These are phyloP conservation scores for Cryptops parisi DNA, from an alignment of 2,888 invertebrate species.

Conservation along the genomic window DNA sequence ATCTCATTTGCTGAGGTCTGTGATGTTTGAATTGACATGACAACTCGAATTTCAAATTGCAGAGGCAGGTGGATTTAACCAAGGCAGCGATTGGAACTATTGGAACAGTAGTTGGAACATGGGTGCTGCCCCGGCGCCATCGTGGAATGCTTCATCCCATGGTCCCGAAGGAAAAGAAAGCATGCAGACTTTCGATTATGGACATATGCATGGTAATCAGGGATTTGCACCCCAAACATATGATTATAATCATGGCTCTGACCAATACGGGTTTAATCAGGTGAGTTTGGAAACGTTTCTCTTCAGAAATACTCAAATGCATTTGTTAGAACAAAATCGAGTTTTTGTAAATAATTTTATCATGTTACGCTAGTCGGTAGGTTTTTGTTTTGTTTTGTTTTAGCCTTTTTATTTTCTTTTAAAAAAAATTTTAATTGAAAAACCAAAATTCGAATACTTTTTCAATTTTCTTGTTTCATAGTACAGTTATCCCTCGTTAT, in stretches of 20 bases:
- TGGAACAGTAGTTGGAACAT: constrained; percentile 17
- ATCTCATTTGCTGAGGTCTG: no score
- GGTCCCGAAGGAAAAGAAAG: constrained; percentile 18
- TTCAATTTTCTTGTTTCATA: no score
- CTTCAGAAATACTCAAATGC: no score
- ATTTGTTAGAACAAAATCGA: no score
- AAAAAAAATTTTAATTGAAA: neutral
- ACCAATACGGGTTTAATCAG: constrained; percentile 21
- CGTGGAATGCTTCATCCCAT: constrained; percentile 13
- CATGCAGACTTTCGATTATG: constrained; percentile 21
- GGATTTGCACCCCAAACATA: constrained; percentile 23
- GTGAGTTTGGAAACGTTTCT: constrained; percentile 14
- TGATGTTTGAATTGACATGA: no score
- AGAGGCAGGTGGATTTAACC: constrained; percentile 7
- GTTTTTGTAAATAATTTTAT: no score
- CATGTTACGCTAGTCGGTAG: no score
- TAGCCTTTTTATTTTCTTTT: neutral
- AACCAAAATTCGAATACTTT: no score
- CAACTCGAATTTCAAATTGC: neutral
- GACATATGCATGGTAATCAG: constrained; percentile 22
- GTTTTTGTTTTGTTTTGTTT: neutral
- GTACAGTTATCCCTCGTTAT: no score
- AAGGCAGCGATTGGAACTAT: constrained; percentile 19
- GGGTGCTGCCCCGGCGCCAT: constrained; percentile 1
- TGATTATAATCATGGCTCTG: constrained; percentile 27